These are phyloP conservation scores for Muscina levida DNA, from an alignment of 2,888 invertebrate species.

Conservation along the genomic window DNA sequence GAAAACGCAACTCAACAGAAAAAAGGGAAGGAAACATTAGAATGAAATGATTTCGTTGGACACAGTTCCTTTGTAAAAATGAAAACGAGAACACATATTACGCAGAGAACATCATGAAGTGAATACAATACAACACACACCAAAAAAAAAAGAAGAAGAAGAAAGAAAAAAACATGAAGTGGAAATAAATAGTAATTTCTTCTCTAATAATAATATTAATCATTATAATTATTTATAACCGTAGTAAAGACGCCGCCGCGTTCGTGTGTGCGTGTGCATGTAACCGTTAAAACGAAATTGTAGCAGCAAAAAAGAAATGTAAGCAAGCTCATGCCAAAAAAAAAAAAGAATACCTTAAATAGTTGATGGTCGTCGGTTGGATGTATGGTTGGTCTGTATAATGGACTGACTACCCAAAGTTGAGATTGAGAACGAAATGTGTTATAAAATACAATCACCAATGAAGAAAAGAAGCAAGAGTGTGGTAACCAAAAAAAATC, in stretches of 20 bases:
- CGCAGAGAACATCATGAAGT: slow-evolving; percentile 23
- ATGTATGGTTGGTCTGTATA: too few species aligned
- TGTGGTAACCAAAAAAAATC: not conserved
- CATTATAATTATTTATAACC: not conserved
- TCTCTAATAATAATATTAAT: slow-evolving; percentile 19
- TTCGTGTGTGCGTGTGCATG: slow-evolving; percentile 16
- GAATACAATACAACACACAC: slow-evolving; percentile 24
- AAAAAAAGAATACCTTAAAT: too few species aligned
- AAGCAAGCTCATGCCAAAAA: not conserved
- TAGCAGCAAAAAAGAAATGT: slow-evolving; percentile 15
- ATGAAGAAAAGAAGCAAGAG: slow-evolving; percentile 15
- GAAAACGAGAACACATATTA: slow-evolving; percentile 50
- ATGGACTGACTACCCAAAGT: too few species aligned
- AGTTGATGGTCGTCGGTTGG: too few species aligned
- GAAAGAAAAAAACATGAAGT: not conserved
- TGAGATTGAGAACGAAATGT: not conserved
- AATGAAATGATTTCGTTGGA: slow-evolving; percentile 42
- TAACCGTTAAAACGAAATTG: not conserved
- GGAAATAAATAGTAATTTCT: slow-evolving; percentile 7
- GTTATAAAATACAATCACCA: slow-evolving; percentile 18
- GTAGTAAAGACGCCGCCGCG: not conserved
- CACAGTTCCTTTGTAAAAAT: slow-evolving; percentile 58
- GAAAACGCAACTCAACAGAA: not conserved
- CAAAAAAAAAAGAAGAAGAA: slow-evolving; percentile 18
- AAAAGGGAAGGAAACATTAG: slow-evolving; percentile 27